These are phyloP conservation scores for Calephelis virginiensis DNA, from an alignment of 1,140 invertebrate species.

Conservation along the genomic window DNA sequence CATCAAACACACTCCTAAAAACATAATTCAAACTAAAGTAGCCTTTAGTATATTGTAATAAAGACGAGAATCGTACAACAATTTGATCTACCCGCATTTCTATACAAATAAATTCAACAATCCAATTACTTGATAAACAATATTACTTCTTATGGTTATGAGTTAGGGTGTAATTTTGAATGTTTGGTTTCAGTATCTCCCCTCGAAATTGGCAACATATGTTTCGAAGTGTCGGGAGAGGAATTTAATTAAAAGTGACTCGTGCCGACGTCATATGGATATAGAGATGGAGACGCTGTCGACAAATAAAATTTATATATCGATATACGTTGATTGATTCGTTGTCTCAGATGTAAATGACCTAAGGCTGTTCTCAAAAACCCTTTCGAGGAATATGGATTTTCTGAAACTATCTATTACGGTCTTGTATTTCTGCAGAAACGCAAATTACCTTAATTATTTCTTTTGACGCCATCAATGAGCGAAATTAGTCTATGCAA, in stretches of 20 bases:
- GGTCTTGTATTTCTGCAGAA: no score
- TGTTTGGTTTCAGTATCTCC: constrained; percentile 19
- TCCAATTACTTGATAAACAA: background rate
- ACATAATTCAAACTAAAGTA: constrained; percentile 17
- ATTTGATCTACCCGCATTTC: background rate
- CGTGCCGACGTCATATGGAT: constrained; percentile 31
- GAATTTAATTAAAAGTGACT: constrained; percentile 62
- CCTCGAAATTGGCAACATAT: constrained; percentile 57
- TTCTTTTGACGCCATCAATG: no score
- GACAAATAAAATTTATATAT: background rate
- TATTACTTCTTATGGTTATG: background rate
- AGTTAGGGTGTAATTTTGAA: constrained; percentile 18
- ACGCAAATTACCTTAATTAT: no score
- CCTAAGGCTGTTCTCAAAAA: no score
- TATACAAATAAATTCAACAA: constrained; percentile 14
- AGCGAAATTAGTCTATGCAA: no score
- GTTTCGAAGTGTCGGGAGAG: constrained; percentile 51
- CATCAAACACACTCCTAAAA: constrained; percentile 36
- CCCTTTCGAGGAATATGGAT: no score
- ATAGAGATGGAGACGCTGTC: constrained; percentile 29
- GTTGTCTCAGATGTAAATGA: no score
- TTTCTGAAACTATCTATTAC: no score
- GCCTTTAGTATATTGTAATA: constrained; percentile 24
- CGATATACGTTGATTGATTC: no score
- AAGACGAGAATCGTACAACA: background rate